phyloP scores from a whole-genome alignment of 2,888 invertebrate species.

The Mamestra brassicae region DNA sequence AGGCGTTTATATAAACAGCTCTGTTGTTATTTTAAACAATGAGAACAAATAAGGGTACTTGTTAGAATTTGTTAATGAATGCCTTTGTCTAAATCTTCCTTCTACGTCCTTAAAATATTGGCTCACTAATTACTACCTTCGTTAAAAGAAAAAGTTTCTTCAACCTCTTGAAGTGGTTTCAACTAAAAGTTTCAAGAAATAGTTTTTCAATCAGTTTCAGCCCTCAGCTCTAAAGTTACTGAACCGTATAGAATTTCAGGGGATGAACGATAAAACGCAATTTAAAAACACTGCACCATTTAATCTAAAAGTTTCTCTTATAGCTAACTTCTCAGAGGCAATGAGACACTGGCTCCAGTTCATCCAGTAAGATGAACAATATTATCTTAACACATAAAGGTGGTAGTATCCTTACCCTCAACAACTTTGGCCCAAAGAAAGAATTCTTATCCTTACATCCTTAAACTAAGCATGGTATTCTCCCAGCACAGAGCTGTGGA shows the following conservation, averaged over 20 bases:
- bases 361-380: no score
- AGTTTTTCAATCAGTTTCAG: conserved; percentile 15
- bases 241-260: conserved; percentile 7
- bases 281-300: conserved; percentile 2
- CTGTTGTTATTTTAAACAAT: conserved; percentile 32
- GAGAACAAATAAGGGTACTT: conserved; percentile 18
- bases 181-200: conserved; percentile 2
- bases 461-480: conserved; percentile 11
- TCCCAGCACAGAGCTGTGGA: conserved; percentile 24
- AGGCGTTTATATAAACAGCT: conserved; percentile 16
- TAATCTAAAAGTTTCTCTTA: conserved; percentile 21
- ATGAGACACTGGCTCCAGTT: not conserved
- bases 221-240: not conserved
- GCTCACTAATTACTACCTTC: not conserved
- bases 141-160: not conserved
- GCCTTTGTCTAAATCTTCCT: not conserved
- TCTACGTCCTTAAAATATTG: conserved; percentile 3
- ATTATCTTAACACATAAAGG: no score
- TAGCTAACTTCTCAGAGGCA: not conserved
- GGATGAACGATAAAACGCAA: conserved; percentile 13
- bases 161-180: not conserved
- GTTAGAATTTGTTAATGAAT: conserved; percentile 1
- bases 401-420: not conserved
- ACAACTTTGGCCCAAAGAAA: not conserved
- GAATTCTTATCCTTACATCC: not conserved